Conservation (phyloP, 2,113 vertebrate species). For the Xiphorhynchus elegans region DNA sequence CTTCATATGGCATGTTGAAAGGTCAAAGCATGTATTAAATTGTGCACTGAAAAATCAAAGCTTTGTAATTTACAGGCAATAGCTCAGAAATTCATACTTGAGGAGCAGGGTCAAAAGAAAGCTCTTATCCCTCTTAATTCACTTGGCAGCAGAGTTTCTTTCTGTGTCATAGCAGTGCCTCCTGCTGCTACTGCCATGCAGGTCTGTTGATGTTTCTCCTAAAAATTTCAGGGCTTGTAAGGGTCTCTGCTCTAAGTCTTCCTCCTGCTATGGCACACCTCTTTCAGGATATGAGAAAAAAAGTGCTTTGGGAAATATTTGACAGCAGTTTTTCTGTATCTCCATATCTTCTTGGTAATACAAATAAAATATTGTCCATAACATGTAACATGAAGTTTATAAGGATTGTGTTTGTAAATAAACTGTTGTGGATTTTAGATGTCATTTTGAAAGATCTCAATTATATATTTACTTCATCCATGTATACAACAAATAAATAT, state of each 20-base stretch:
- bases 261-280: neutral
- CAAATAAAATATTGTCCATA: neutral
- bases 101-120: conserved; percentile 42
- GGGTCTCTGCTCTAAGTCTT: neutral
- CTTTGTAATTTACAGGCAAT: conserved; percentile 48
- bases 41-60: conserved; percentile 57
- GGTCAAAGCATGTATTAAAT: conserved; percentile 62
- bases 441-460: neutral
- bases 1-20: conserved; percentile 53
- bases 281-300: neutral
- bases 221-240: neutral
- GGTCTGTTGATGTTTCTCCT: neutral
- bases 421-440: neutral
- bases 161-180: neutral
- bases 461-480: neutral
- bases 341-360: neutral
- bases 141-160: neutral
- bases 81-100: conserved; percentile 39
- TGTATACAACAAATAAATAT: neutral
- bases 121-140: conserved; percentile 27
- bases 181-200: neutral
- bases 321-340: neutral
- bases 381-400: neutral
- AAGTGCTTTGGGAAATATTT: neutral
- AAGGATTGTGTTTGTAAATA: neutral